phyloP scores from a whole-genome alignment of 2,888 invertebrate genomes.

The Choristoneura rosaceana region DNA sequence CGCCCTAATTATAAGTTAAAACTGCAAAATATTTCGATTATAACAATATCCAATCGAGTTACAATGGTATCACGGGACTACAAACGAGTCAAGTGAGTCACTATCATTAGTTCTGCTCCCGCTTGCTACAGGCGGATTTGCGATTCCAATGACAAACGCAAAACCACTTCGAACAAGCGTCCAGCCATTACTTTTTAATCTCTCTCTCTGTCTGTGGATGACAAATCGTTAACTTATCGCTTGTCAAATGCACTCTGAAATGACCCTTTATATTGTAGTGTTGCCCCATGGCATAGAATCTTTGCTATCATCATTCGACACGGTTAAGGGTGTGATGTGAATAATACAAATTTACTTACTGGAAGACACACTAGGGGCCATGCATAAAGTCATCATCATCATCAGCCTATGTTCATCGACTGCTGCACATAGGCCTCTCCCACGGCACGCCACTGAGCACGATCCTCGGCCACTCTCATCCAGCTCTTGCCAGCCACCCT shows the following conservation, averaged over 20 bases:
- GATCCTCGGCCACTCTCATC: too few species aligned
- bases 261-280: not conserved
- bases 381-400: too few species aligned
- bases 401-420: too few species aligned
- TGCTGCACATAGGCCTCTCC: too few species aligned
- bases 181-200: slow-evolving; percentile 7
- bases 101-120: not conserved
- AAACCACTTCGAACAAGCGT: not conserved
- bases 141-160: not conserved
- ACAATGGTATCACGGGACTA: slow-evolving; percentile 9
- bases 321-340: not conserved
- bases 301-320: not conserved
- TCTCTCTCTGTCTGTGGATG: not conserved
- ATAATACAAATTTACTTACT: too few species aligned
- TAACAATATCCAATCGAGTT: not conserved
- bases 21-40: too few species aligned
- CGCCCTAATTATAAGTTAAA: too few species aligned
- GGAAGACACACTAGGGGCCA: too few species aligned
- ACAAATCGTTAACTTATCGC: slow-evolving; percentile 7
- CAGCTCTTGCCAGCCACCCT: too few species aligned
- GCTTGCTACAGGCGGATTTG: not conserved
- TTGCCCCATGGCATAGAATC: not conserved
- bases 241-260: not conserved
- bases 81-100: not conserved
- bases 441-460: too few species aligned